Evolutionary conservation across 2,797 vertebrate genomes (phyloP), one percentile per base, ranked within the genome.

Genomic region (Hephaestus fuliginosus): DNA sequence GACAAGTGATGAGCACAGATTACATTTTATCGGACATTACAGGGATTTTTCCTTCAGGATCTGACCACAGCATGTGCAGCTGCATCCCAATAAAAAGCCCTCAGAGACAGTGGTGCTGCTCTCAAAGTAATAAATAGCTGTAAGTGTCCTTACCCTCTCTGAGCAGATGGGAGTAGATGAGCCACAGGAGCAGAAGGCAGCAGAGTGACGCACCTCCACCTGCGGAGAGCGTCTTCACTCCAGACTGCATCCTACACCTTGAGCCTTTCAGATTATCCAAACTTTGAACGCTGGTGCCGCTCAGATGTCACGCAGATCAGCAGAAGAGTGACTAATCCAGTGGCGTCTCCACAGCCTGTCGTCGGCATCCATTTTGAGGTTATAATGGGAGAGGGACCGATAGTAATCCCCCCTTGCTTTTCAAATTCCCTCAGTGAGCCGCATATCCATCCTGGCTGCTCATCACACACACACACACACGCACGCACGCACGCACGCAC

Each of bases 161-260:
- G 46, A 96, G 92, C 84, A 96, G 95, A 86, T 97, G 96, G 76
- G 95, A 96, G 91, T 96, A 96, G 88, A 97, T 94, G 86, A 97
- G 93, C 95, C 96, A 96, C 87, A 97, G 95, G 84, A 96, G 94
- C 82, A 96, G 94, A 75, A 97, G 94, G 91, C 96, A 97, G 92
- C 96, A 96, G 86, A 97, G 95, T 84, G 95, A 95, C 91, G 96
- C 95, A 88, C 96, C 96, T 93, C 95, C 95, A 90, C 96, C 96
- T 90, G 96, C 94, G 88, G 95, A 96, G 82, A 96, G 93, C 81
- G 95, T 95, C 94, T 94, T 96, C 87, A 89, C 94, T 82, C 96
- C 95, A 84, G 96, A 94, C 94, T 96, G 95, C 96, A 97, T 97
- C 91, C 94, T 95, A 77, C 87, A 81, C 86, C 84, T 85, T 85